phyloP scores from a whole-genome alignment of 2,797 vertebrate species.

The Leptoclinus maculatus region DNA sequence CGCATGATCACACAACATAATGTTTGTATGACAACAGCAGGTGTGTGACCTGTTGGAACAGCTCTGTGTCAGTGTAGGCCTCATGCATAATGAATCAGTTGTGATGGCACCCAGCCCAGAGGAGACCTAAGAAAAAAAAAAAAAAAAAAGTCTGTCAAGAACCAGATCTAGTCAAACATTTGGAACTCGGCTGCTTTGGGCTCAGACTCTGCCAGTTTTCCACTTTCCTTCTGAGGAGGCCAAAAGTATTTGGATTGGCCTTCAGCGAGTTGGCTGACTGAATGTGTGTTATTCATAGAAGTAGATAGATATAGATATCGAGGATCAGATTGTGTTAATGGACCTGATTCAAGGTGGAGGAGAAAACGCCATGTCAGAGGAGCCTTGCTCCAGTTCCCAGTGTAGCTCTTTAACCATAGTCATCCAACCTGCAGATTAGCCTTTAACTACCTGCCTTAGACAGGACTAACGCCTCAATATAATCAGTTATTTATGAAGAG shows the following conservation, averaged over 20 bases:
- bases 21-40: conserved; percentile 24
- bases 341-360: conserved; percentile 4
- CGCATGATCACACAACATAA: conserved; percentile 31
- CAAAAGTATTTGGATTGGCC: conserved; percentile 31
- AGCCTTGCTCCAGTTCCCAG: background rate
- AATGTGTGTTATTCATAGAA: conserved; percentile 14
- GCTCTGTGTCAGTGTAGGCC: background rate
- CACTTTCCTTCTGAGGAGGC: conserved; percentile 39
- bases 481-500: conserved; percentile 72
- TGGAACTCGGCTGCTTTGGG: conserved; percentile 28
- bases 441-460: conserved; percentile 67
- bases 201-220: conserved; percentile 27
- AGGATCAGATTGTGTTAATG: conserved; percentile 36
- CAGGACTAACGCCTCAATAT: conserved; percentile 21
- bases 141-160: background rate
- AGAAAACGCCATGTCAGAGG: conserved; percentile 11
- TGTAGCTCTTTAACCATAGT: conserved; percentile 61
- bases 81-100: background rate
- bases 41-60: conserved; percentile 11
- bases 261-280: conserved; percentile 4
- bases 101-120: background rate
- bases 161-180: conserved; percentile 32
- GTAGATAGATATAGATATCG: background rate
- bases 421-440: conserved; percentile 61
- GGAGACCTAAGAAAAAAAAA: conserved; percentile 1